Base-by-base conservation (phyloP, 2,113 vertebrate species). In the Cromileptes altivelis region DNA sequence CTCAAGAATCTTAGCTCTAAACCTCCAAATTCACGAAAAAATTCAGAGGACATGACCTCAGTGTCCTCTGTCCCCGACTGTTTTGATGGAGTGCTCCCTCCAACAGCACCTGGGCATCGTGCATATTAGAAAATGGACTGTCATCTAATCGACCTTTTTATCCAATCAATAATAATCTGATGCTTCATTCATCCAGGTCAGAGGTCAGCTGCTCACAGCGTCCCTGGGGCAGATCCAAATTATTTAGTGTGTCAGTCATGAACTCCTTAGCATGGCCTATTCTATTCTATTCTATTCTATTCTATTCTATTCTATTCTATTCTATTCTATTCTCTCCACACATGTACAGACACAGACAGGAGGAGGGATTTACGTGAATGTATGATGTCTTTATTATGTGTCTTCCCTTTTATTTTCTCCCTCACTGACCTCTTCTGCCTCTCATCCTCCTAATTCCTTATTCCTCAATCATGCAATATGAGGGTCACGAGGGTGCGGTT, bases 381-480 rank as follows among this genome's bases (percentile, higher is more conserved):
- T 37, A 69, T 53, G n/a, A 47, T 17, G 47, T 75, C 52, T 67
- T 25, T 53, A 13, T 70, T 53, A n/a, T 85, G 30, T 25, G 65
- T 50, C 58, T 33, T n/a, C 9, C n/a, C 23, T 33, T 60, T 21
- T 30, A 30, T 30, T 27, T 58, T n/a, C 11, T 1, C 25, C 4
- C 12, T 47, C 23, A 17, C 64, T 84, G 70, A 73, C 81, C 82
- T 78, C 25, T 33, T 85, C 25, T 27, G 82, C 27, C 14, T 82
- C 70, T 30, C 49, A 45, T 64, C 53, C 7, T 30, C 69, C 30
- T 85, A 78, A 91, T 88, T 87, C 73, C 75, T 86, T 78, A 86
- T 78, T 86, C 58, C 68, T 79, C 60, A 45, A 17, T 81, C 61
- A 30, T 71, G 75, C 72, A 63, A 78, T 53, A 73, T 45, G 40